Evolutionary conservation across 2,113 vertebrate genomes (phyloP).

Genomic region (Rhadina sibilatrix): DNA sequence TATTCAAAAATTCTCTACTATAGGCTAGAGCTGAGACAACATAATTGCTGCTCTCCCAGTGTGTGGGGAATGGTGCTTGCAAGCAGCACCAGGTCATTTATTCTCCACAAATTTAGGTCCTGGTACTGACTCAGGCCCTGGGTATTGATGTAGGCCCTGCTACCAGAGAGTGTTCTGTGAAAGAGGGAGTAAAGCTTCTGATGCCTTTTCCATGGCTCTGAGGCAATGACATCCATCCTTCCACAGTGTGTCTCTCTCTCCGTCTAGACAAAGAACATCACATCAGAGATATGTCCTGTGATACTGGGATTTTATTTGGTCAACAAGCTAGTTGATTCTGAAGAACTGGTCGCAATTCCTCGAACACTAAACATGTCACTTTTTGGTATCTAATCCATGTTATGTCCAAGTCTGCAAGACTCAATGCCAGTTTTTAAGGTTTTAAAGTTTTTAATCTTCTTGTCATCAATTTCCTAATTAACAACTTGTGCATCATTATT

Average conservation of each 20-base stretch:
- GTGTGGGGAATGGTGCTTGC: neutral
- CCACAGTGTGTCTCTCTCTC: neutral
- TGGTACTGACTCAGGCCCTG: neutral
- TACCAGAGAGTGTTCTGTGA: neutral
- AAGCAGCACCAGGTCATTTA: neutral
- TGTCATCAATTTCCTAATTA: neutral
- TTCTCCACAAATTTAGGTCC: neutral
- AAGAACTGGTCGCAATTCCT: neutral
- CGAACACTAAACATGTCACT: neutral
- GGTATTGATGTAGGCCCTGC: neutral
- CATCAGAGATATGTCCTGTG: neutral
- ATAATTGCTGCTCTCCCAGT: neutral
- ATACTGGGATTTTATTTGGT: neutral
- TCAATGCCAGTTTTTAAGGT: neutral
- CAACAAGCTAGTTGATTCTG: neutral
- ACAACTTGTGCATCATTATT: neutral
- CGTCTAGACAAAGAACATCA: neutral
- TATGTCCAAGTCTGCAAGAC: neutral
- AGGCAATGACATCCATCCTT: neutral
- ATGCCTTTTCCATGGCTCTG: neutral
- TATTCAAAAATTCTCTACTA: neutral
- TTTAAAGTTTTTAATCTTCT: neutral
- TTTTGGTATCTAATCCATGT: neutral
- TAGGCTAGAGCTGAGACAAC: neutral
- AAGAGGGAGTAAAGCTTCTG: neutral